Evolutionary conservation across 2,888 invertebrate genomes (phyloP).

Genomic region (Dinocampus coccinellae): DNA sequence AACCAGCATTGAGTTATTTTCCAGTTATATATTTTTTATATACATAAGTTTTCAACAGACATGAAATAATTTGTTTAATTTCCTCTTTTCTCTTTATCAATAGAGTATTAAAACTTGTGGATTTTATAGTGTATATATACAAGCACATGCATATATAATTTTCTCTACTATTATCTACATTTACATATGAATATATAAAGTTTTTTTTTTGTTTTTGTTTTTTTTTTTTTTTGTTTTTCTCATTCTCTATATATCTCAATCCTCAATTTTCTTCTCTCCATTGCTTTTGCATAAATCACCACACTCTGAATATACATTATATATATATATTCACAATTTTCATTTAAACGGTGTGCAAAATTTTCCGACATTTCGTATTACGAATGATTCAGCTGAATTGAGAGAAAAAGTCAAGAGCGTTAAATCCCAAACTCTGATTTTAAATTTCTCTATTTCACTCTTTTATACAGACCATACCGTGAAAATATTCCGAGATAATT

Average conservation of each 20-base stretch:
- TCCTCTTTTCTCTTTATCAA: not conserved
- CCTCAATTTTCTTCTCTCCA: not conserved
- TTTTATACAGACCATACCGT: not conserved
- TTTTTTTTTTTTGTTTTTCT: not conserved
- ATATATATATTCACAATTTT: constrained; percentile 22
- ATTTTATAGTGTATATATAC: not conserved
- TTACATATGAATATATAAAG: not conserved
- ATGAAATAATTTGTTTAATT: constrained; percentile 19
- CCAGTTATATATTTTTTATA: not conserved
- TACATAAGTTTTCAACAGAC: constrained; percentile 17
- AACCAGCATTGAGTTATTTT: not conserved
- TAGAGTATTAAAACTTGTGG: not conserved
- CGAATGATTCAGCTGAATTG: constrained; percentile 34
- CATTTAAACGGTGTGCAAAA: constrained; percentile 30
- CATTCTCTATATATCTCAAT: not conserved
- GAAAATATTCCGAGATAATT: constrained; percentile 34
- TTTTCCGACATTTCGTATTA: constrained; percentile 31
- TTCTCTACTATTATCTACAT: too few relatives aligned
- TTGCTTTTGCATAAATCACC: constrained; percentile 17
- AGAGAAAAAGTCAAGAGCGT: constrained; percentile 14
- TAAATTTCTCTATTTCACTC: constrained; percentile 1
- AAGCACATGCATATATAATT: not conserved
- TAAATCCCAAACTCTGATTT: constrained; percentile 7
- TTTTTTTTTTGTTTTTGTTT: not conserved
- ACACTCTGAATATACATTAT: not conserved